phyloP scores from a whole-genome alignment of 2,797 vertebrate genomes.

The Acridotheres tristis region DNA sequence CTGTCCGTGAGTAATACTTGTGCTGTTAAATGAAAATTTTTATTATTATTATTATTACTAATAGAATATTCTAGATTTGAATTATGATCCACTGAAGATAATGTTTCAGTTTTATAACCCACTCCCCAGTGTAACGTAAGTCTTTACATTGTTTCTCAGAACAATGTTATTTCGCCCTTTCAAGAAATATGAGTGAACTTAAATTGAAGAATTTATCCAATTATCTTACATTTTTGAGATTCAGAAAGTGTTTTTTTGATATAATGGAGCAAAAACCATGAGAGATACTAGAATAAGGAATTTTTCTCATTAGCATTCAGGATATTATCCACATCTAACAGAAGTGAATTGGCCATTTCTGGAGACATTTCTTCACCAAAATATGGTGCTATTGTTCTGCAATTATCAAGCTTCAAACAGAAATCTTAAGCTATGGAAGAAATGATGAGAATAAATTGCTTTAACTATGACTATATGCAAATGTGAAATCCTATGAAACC shows the following conservation, averaged over 20 bases:
- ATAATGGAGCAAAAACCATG: neutral
- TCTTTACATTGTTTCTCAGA: neutral
- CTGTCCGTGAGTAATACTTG: conserved; percentile 88
- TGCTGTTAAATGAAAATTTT: neutral
- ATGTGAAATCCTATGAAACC: neutral
- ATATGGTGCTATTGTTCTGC: neutral
- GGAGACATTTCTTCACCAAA: neutral
- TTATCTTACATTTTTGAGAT: neutral
- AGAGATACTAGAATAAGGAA: neutral
- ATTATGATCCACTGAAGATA: neutral
- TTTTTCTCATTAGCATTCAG: neutral
- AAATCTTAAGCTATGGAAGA: neutral
- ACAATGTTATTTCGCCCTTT: neutral
- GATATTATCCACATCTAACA: neutral
- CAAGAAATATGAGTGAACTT: neutral
- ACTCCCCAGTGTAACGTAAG: neutral
- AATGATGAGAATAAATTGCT: neutral
- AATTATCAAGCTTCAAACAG: neutral
- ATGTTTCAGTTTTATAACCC: neutral
- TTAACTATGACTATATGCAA: neutral
- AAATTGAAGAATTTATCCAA: neutral
- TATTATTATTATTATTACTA: neutral
- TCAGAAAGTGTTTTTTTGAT: neutral
- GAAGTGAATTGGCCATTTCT: neutral
- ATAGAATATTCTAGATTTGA: neutral